phyloP scores from a whole-genome alignment of 1,140 invertebrate species.

The Leptopilina clavipes region DNA sequence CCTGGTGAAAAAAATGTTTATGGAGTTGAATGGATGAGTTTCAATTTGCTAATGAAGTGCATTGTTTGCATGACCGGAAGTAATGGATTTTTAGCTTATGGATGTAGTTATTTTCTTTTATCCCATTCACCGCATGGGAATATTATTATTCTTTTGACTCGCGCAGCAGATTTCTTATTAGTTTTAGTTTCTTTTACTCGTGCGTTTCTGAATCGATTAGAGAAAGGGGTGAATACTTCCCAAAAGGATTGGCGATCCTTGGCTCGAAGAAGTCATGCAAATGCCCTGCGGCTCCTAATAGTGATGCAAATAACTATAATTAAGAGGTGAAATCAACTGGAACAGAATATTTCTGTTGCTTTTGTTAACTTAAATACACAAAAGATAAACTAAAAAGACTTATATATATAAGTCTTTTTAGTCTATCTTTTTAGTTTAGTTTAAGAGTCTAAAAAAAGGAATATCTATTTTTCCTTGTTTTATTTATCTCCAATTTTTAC shows the following conservation, averaged over 20 bases:
- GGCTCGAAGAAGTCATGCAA: not conserved
- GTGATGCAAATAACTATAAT: constrained; percentile 30
- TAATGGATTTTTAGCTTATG: not conserved
- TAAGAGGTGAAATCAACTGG: constrained; percentile 12
- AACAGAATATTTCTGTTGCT: not conserved
- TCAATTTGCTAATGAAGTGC: not conserved
- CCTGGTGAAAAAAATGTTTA: too few species aligned
- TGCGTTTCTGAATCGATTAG: constrained; percentile 15
- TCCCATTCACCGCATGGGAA: not conserved
- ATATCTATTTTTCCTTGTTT: too few species aligned
- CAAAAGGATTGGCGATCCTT: not conserved
- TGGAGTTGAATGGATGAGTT: not conserved
- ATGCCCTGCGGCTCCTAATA: constrained; percentile 7
- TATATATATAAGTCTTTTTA: too few species aligned
- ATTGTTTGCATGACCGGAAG: constrained; percentile 30
- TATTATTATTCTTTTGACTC: constrained; percentile 27
- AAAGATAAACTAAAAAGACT: too few species aligned
- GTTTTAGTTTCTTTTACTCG: not conserved
- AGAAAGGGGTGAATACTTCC: not conserved
- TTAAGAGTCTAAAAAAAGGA: too few species aligned
- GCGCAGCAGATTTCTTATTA: not conserved
- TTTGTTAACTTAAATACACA: constrained; percentile 9
- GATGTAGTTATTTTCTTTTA: not conserved
- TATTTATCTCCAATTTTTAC: too few species aligned
- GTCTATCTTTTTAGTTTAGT: too few species aligned